phyloP scores from a whole-genome alignment of 2,113 vertebrate genomes.

The Istiophorus platypterus region DNA sequence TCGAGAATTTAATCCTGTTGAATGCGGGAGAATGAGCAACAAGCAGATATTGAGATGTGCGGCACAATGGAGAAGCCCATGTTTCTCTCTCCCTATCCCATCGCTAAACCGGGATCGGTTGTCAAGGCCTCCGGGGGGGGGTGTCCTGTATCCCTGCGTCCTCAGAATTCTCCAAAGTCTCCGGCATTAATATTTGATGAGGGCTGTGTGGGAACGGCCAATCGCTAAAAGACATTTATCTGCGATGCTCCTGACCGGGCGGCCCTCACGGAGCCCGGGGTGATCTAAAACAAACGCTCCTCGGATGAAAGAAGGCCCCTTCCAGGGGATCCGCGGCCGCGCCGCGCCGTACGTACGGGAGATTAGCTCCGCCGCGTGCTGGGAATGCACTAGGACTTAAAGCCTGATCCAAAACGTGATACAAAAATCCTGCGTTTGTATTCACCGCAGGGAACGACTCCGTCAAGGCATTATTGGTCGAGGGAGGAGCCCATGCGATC shows the following conservation, averaged over 20 bases:
- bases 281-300: slow-evolving; percentile 69
- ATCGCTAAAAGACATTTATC: slow-evolving; percentile 85
- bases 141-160: slow-evolving; percentile 73
- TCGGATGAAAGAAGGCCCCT: slow-evolving; percentile 45
- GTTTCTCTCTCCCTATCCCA: slow-evolving; percentile 40
- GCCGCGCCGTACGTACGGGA: slow-evolving; percentile 27
- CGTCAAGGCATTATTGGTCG: too few relatives aligned
- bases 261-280: slow-evolving; percentile 28
- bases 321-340: slow-evolving; percentile 24
- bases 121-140: too few relatives aligned
- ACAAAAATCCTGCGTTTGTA: not conserved
- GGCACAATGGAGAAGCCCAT: slow-evolving; percentile 39
- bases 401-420: slow-evolving; percentile 18
- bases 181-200: slow-evolving; percentile 90
- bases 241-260: slow-evolving; percentile 83
- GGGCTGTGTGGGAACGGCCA: slow-evolving; percentile 72
- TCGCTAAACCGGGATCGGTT: slow-evolving; percentile 46
- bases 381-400: slow-evolving; percentile 30
- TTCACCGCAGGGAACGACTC: too few relatives aligned
- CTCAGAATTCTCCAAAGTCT: slow-evolving; percentile 78
- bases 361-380: slow-evolving; percentile 31
- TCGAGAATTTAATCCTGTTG: not conserved
- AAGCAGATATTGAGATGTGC: slow-evolving; percentile 44
- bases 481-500: too few relatives aligned
- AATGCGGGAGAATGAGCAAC: not conserved